Base-by-base conservation (phyloP, 2,888 invertebrate species). In the Piscicola geometra region DNA sequence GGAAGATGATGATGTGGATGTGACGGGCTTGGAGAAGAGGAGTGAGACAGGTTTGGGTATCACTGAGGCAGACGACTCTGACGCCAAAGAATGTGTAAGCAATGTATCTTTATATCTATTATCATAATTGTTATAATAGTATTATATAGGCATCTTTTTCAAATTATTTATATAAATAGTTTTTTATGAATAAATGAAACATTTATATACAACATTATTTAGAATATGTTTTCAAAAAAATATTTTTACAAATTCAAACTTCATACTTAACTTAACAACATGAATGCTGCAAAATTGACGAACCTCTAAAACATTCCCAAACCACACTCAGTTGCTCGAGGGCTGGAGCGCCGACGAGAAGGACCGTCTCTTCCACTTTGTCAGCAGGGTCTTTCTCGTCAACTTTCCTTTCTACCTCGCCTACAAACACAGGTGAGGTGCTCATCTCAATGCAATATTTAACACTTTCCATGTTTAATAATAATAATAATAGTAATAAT, bases 361-460 rank as follows among this genome's bases (percentile, higher is more conserved):
- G 81, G 94, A 95, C 83, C 92, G 92, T 85, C 88, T 95, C 68
- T 89, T 95, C 84, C 91, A 92, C 82, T 90, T 94, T 81, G 90
- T 93, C 35, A 92, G 93, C 0, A 94, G 94, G 87, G 89, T 88
- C 79, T 95, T 94, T 86, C 89, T 94, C 78, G 89, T 94, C 79
- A 94, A 93, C 85, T 95, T 94, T 85, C 94, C 87, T 1, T 83
- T 86, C 28, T 87, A 87, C 80, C 92, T 81, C 86, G 94, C 78
- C 90, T 94, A 86, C 89, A 94, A 86, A 91, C 93, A 86, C 77
- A 91, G 91, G 60, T 56, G 9, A 9, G 21, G 21, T 15, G 21
- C 50, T 15, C 50, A 9, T 15, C 9, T 47, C 9, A n/a, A n/a
- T n/a, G n/a, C n/a, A n/a, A n/a, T n/a, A n/a, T n/a, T n/a, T n/a